Percentiles rank a stretch among this genome's conserved stretches.
Conservation (phyloP, 2,797 vertebrate genomes). For the Carcharodon carcharias region DNA sequence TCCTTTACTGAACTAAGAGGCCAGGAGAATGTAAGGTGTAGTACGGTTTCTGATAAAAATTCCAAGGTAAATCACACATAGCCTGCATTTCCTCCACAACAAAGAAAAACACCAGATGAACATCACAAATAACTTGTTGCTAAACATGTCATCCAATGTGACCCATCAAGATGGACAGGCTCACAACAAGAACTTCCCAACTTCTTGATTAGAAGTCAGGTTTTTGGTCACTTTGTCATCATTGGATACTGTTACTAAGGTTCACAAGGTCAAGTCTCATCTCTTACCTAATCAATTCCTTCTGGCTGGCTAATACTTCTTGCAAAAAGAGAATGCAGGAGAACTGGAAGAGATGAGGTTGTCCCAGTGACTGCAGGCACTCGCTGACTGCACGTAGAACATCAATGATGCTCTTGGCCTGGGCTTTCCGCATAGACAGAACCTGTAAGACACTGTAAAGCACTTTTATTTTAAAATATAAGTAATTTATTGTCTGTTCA, state of each 20-base stretch:
- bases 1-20: neutral
- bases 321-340: constrained; percentile 84
- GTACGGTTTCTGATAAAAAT: neutral
- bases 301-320: constrained; percentile 89
- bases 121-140: neutral
- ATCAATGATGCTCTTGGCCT: constrained; percentile 75
- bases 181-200: neutral
- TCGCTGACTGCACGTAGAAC: constrained; percentile 74
- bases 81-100: neutral
- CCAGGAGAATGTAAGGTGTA: neutral
- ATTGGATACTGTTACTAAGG: neutral
- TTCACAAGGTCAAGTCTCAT: neutral
- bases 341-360: constrained; percentile 86
- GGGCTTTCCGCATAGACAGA: constrained; percentile 78
- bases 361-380: constrained; percentile 75
- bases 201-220: neutral
- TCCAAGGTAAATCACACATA: neutral
- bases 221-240: neutral
- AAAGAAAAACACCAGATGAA: neutral
- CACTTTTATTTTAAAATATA: constrained; percentile 23
- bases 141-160: neutral
- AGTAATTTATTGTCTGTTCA: neutral
- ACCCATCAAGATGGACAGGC: neutral
- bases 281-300: constrained; percentile 86
- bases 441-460: constrained; percentile 75